Base-by-base conservation (phyloP, 2,797 vertebrate species). In the Diplodus sargus region DNA sequence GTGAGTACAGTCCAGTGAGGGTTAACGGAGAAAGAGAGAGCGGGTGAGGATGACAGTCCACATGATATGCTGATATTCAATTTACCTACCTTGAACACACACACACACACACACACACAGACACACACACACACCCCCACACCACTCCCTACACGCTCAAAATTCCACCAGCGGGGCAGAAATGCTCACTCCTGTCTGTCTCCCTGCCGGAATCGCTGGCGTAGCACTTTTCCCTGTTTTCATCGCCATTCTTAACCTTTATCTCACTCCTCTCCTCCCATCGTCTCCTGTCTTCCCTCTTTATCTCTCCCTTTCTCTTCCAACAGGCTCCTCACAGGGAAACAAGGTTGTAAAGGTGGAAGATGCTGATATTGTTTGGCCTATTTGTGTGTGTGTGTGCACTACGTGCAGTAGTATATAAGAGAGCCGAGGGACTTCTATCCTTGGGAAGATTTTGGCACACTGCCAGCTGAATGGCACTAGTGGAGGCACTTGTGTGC, bases 201-300 rank as follows among this genome's bases (percentile, higher is more conserved):
- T 87, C 59, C 74, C 13, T 0, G 39, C 2, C 17, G 42, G 56
- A 93, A 73, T 61, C 70, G 84, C 76, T 88, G 83, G 83, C 85
- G 51, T 76, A 62, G 90, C 90, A 91, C 82, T 93, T 93, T 90
- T 78, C 78, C 79, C 79, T 53, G 65, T 79, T 90, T 90, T 87
- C 82, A 82, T 87, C 49, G 18, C 75, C 78, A 78, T 85, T 87
- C 76, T 66, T 85, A 76, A 87, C 84, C 88, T 90, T 91, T 86
- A 90, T 85, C 86, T 86, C 48, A 4, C 60, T 81, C 57, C 79
- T 79, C 83, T 84, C 64, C 79, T 76, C 74, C 82, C 49, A 70
- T 81, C 68, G 45, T 73, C 76, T 42, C 53, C 84, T 58, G 73
- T 71, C 70, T 78, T 79, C 69, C 61, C 63, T 61, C 62, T 79